Conservation (phyloP, 2,797 vertebrate species). For the Enteromius afrohamiltoni region DNA sequence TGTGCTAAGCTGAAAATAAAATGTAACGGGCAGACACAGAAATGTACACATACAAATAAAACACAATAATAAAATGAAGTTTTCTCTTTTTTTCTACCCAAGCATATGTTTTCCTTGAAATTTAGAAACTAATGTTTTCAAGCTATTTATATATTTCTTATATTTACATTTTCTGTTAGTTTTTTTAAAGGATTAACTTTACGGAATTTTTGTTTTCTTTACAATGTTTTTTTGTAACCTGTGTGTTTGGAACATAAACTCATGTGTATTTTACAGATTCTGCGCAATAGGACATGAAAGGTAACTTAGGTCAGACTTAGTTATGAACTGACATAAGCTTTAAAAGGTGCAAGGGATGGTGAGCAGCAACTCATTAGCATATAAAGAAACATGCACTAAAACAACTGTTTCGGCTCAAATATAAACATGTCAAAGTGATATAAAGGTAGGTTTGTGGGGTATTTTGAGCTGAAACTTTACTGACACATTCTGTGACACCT, state of each 20-base stretch:
- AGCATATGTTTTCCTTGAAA: neutral
- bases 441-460: neutral
- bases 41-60: neutral
- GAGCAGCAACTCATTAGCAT: neutral
- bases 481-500: neutral
- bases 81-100: neutral
- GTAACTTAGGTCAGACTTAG: neutral
- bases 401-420: neutral
- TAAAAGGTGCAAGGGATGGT: too few relatives aligned
- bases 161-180: too few relatives aligned
- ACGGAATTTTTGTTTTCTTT: too few relatives aligned
- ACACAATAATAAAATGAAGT: neutral
- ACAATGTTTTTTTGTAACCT: too few relatives aligned
- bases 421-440: neutral
- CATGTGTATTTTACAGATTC: neutral
- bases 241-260: neutral
- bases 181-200: too few relatives aligned
- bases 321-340: too few relatives aligned
- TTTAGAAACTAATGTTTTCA: neutral
- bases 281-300: neutral
- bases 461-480: neutral
- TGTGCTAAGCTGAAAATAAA: constrained; percentile 2
- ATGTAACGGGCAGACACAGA: neutral
- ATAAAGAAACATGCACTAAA: neutral
- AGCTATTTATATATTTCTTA: too few relatives aligned